These are phyloP conservation scores for Drosophila melanosoma DNA, from an alignment of 2,888 invertebrate species.

Conservation along the genomic window DNA sequence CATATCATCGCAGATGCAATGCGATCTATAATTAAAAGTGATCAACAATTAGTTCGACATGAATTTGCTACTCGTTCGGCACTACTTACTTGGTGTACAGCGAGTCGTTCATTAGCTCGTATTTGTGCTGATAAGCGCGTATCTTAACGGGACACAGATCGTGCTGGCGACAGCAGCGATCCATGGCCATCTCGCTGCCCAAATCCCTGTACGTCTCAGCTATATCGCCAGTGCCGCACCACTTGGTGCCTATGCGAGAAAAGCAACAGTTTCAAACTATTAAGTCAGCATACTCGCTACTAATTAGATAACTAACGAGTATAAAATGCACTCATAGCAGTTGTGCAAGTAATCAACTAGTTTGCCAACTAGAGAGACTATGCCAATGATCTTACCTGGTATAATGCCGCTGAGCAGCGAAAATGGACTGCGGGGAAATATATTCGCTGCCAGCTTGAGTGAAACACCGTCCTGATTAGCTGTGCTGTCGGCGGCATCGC, in stretches of 20 bases:
- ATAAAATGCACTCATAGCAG: background rate
- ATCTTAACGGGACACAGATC: conserved; percentile 95
- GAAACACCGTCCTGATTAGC: conserved; percentile 48
- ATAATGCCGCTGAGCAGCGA: conserved; percentile 92
- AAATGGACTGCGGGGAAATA: conserved; percentile 88
- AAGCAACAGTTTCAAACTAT: background rate
- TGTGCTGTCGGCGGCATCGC: conserved; percentile 38
- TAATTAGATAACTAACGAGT: background rate
- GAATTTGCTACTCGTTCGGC: background rate
- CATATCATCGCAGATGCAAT: conserved; percentile 94
- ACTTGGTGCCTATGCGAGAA: conserved; percentile 90
- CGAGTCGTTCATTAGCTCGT: conserved; percentile 93
- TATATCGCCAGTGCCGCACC: conserved; percentile 96
- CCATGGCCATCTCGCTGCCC: conserved; percentile 89
- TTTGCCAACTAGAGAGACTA: background rate
- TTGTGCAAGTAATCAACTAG: background rate
- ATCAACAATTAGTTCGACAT: background rate
- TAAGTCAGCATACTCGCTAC: background rate
- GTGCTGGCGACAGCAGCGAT: conserved; percentile 95
- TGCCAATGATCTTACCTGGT: conserved; percentile 87
- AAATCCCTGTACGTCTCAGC: conserved; percentile 93
- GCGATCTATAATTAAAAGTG: conserved; percentile 87
- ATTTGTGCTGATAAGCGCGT: conserved; percentile 86
- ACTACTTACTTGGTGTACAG: conserved; percentile 91
- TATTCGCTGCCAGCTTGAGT: conserved; percentile 82